These are phyloP conservation scores for Diabrotica balteata DNA, from an alignment of 2,888 invertebrate genomes.

Conservation along the genomic window DNA sequence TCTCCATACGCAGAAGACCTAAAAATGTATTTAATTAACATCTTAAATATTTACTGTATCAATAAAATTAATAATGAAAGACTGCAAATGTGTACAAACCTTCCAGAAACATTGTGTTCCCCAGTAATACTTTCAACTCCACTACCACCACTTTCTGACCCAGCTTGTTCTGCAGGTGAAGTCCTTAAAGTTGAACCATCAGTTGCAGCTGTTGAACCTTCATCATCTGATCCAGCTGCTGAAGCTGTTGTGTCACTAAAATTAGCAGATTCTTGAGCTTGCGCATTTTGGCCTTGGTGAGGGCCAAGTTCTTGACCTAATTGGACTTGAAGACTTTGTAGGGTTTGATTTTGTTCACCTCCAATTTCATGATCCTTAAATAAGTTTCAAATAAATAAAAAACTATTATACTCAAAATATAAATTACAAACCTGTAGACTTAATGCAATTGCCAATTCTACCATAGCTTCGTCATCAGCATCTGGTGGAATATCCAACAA, in stretches of 20 bases:
- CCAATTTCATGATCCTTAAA: conserved; percentile 72
- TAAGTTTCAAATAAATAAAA: conserved; percentile 4
- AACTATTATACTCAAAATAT: too few species aligned
- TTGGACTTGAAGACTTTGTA: conserved; percentile 63
- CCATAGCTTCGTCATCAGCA: conserved; percentile 96
- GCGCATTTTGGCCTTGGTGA: conserved; percentile 42
- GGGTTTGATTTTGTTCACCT: conserved; percentile 56
- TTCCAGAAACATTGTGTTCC: conserved; percentile 74
- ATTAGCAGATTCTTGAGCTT: conserved; percentile 65
- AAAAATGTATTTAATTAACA: too few species aligned
- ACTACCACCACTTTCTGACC: conserved; percentile 79
- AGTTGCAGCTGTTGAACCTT: conserved; percentile 91
- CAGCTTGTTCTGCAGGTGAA: conserved; percentile 78
- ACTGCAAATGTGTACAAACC: conserved; percentile 1
- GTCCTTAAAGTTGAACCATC: conserved; percentile 91
- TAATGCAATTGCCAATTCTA: conserved; percentile 93
- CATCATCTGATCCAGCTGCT: conserved; percentile 92
- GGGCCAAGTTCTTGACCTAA: conserved; percentile 41
- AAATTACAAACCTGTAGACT: conserved; percentile 72
- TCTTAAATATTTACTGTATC: too few species aligned
- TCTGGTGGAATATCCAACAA: conserved; percentile 90
- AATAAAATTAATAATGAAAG: not conserved
- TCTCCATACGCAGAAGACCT: conserved; percentile 92
- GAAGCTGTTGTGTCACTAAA: conserved; percentile 85
- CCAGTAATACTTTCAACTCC: conserved; percentile 92